phyloP scores from a whole-genome alignment of 2,113 vertebrate species.

The Callocephalon fimbriatum region DNA sequence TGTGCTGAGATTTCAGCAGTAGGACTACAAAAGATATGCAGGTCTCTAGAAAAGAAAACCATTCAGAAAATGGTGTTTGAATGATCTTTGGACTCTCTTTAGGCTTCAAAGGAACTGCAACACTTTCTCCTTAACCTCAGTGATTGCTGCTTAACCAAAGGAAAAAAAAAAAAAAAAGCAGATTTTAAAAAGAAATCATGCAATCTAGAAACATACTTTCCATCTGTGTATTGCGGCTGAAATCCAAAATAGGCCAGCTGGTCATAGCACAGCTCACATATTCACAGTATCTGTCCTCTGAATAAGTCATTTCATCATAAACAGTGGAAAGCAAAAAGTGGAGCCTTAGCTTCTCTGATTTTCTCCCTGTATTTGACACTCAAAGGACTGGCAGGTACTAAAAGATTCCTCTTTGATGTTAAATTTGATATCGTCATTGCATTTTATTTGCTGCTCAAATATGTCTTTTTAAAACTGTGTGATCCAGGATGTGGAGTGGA shows the following conservation, averaged over 20 bases:
- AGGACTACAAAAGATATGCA: not conserved
- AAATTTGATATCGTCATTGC: not conserved
- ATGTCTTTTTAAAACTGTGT: conserved; percentile 46
- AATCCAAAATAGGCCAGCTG: conserved; percentile 50
- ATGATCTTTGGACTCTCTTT: not conserved
- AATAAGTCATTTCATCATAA: conserved; percentile 35
- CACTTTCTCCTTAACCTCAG: not conserved
- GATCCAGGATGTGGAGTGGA: conserved; percentile 67
- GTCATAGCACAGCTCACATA: conserved; percentile 42
- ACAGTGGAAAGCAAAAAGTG: conserved; percentile 38
- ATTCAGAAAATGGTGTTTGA: not conserved
- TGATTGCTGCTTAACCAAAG: not conserved
- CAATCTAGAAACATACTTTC: conserved; percentile 40
- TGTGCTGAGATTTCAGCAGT: not conserved
- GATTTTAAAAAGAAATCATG: conserved; percentile 46
- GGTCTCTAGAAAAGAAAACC: not conserved
- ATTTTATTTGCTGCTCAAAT: conserved; percentile 60
- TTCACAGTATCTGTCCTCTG: conserved; percentile 27
- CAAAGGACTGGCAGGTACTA: conserved; percentile 23
- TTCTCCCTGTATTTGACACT: not conserved
- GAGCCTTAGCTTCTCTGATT: not conserved
- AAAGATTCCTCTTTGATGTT: conserved; percentile 28
- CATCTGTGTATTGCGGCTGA: conserved; percentile 52
- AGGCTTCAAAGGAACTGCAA: not conserved
- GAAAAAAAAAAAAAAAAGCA: not conserved